Evolutionary conservation across 2,797 vertebrate genomes (phyloP).

Genomic region (Clarias platycephalus): DNA sequence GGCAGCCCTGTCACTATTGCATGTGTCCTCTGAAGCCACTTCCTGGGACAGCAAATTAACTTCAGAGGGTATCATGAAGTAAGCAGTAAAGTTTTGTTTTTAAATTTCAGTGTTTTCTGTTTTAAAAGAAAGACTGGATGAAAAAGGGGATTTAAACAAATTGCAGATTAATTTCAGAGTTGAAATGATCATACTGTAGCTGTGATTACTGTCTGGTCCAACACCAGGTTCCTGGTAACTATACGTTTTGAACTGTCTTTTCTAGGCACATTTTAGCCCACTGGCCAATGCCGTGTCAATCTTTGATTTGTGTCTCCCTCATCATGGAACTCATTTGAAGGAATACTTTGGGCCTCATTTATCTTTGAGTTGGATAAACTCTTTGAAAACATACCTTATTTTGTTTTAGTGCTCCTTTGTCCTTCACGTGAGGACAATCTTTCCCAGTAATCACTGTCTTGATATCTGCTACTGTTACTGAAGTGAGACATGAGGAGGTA

Average conservation of each 20-base stretch:
- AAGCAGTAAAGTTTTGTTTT: constrained; percentile 4
- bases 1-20: constrained; percentile 39
- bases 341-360: background rate
- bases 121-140: background rate
- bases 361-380: background rate
- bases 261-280: background rate
- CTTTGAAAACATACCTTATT: constrained; percentile 61
- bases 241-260: background rate
- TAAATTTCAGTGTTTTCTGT: background rate
- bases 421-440: constrained; percentile 86
- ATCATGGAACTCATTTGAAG: background rate
- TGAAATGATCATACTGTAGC: background rate
- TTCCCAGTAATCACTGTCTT: constrained; percentile 86
- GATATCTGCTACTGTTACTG: constrained; percentile 86
- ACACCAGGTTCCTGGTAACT: background rate
- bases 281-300: background rate
- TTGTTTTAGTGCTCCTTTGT: constrained; percentile 86
- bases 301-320: background rate
- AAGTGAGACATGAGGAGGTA: constrained; percentile 16
- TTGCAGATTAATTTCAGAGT: background rate
- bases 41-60: constrained; percentile 14
- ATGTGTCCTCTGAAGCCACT: constrained; percentile 33
- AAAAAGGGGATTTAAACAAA: background rate
- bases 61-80: constrained; percentile 6
- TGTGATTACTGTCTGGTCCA: background rate